These are phyloP conservation scores for Microplitis mediator DNA, from an alignment of 1,140 invertebrate genomes.

Conservation along the genomic window DNA sequence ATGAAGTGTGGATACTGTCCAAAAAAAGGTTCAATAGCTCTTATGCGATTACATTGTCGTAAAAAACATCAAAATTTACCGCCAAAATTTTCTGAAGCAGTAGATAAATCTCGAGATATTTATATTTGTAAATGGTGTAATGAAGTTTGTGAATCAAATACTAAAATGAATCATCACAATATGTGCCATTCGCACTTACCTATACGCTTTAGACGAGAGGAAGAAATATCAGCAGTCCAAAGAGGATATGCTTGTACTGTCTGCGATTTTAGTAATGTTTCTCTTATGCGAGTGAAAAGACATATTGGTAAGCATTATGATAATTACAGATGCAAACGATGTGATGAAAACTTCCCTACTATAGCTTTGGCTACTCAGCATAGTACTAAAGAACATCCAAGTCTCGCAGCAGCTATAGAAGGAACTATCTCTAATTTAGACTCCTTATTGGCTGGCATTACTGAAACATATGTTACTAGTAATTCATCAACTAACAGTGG, in stretches of 20 bases:
- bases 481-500: background rate
- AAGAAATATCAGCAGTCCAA: background rate
- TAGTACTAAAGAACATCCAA: conserved; percentile 42
- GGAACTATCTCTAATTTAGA: conserved; percentile 41
- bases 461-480: conserved; percentile 1
- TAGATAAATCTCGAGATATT: conserved; percentile 20
- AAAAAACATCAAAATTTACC: conserved; percentile 26
- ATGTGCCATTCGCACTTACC: conserved; percentile 54
- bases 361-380: conserved; percentile 29
- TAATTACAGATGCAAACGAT: conserved; percentile 50
- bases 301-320: conserved; percentile 48
- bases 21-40: conserved; percentile 20
- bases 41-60: conserved; percentile 1
- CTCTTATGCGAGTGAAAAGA: conserved; percentile 40
- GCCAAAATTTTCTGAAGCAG: conserved; percentile 18
- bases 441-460: conserved; percentile 21
- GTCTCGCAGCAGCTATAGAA: conserved; percentile 42
- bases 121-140: conserved; percentile 55
- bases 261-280: conserved; percentile 40
- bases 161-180: conserved; percentile 48
- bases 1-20: conserved; percentile 31
- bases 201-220: conserved; percentile 40
- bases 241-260: conserved; percentile 42
- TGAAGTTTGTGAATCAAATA: conserved; percentile 46
- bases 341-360: conserved; percentile 40